Conservation (phyloP, 2,113 vertebrate genomes). For the Ctenomys sociabilis region DNA sequence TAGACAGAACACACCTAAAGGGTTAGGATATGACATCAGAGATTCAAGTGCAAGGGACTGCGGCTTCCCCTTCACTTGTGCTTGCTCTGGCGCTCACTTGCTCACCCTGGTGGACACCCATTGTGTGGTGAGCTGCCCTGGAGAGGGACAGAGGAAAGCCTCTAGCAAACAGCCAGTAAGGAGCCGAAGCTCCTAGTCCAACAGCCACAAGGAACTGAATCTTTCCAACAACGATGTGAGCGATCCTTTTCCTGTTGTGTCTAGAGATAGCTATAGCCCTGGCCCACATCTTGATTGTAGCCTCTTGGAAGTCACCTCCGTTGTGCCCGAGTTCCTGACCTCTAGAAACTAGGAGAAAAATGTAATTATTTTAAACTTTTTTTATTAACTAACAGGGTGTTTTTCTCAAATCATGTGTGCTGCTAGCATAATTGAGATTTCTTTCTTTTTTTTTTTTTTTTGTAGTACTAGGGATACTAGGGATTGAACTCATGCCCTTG, state of each 20-base stretch:
- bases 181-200: not conserved
- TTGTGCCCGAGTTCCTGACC: not conserved
- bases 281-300: not conserved
- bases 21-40: not conserved
- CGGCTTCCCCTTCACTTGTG: not conserved
- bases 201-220: not conserved
- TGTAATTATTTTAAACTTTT: not conserved
- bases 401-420: slow-evolving; percentile 43
- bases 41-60: not conserved
- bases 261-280: not conserved
- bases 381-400: not conserved
- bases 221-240: not conserved
- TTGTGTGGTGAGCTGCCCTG: not conserved
- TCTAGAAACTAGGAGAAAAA: not conserved
- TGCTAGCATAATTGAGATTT: slow-evolving; percentile 43
- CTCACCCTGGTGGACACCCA: not conserved
- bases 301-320: not conserved
- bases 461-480: too few species aligned
- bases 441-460: too few species aligned
- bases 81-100: not conserved
- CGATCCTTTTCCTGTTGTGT: not conserved
- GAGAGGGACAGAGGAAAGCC: not conserved
- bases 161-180: not conserved
- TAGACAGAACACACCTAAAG: not conserved
- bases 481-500: too few species aligned